These are phyloP conservation scores for Tricholauxania praeusta DNA, from an alignment of 2,888 invertebrate species.

Conservation along the genomic window DNA sequence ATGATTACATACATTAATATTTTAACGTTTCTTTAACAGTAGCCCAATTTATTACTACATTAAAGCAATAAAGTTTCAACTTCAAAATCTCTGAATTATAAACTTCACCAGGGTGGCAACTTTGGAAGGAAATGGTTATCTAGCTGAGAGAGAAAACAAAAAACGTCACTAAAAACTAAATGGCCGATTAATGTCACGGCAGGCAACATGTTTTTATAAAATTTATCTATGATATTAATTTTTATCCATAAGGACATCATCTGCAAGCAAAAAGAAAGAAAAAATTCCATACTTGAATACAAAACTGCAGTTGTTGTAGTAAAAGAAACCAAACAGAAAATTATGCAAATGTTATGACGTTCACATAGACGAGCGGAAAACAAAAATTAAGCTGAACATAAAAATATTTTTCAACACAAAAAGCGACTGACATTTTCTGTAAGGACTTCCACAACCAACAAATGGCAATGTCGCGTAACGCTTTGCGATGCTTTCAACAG, in stretches of 20 bases:
- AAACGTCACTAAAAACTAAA: slow-evolving; percentile 55
- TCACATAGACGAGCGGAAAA: slow-evolving; percentile 31
- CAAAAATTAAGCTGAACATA: slow-evolving; percentile 35
- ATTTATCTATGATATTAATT: slow-evolving; percentile 65
- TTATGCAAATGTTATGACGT: slow-evolving; percentile 60
- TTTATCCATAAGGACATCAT: slow-evolving; percentile 63
- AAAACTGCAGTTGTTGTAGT: not conserved
- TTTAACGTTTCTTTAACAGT: too few relatives aligned
- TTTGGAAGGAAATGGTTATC: too few relatives aligned
- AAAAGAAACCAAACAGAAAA: slow-evolving; percentile 10
- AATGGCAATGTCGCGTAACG: slow-evolving; percentile 21
- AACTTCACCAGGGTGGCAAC: too few relatives aligned
- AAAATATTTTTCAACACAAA: slow-evolving; percentile 56
- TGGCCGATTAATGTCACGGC: slow-evolving; percentile 66
- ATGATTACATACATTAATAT: too few relatives aligned
- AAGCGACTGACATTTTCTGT: slow-evolving; percentile 23
- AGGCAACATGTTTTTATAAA: slow-evolving; percentile 64
- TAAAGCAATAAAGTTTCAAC: slow-evolving; percentile 26
- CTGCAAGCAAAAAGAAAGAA: slow-evolving; percentile 48
- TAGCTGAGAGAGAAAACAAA: too few relatives aligned
- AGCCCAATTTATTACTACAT: too few relatives aligned
- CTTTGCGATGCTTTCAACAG: slow-evolving; percentile 36
- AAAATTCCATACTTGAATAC: not conserved
- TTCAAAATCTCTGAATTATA: slow-evolving; percentile 3
- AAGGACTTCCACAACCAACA: not conserved